These are phyloP conservation scores for Phyto melanocephala DNA, from an alignment of 2,888 invertebrate genomes.

Conservation along the genomic window DNA sequence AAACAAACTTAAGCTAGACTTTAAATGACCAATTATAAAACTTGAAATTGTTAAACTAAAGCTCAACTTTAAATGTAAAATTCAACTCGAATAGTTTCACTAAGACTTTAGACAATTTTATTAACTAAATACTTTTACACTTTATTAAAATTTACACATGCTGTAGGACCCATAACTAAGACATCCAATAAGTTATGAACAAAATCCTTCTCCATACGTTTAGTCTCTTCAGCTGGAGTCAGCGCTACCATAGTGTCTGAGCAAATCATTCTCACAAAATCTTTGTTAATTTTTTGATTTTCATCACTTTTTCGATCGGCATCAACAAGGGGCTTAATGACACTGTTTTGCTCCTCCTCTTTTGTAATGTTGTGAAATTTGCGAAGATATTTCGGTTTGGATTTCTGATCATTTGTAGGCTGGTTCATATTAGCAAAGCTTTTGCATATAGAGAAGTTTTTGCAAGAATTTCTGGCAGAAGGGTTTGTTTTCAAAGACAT, in stretches of 20 bases:
- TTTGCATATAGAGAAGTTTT: neutral
- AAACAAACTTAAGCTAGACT: no score
- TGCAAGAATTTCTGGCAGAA: neutral
- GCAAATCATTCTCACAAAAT: constrained; percentile 39
- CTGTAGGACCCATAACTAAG: neutral
- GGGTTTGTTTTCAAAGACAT: neutral
- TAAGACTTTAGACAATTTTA: no score
- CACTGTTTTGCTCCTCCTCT: neutral
- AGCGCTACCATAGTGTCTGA: constrained; percentile 1
- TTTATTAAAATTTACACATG: neutral
- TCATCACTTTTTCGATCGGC: neutral
- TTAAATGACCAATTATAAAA: no score
- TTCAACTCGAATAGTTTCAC: no score
- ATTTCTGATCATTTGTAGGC: neutral
- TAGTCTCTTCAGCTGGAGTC: neutral
- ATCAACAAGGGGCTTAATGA: constrained; percentile 9
- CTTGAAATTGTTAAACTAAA: no score
- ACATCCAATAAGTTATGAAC: neutral
- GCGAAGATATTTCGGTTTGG: neutral
- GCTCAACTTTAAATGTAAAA: no score
- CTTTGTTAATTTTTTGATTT: neutral
- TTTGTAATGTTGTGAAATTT: neutral
- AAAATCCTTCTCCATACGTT: neutral
- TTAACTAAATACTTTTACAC: neutral
- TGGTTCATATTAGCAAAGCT: neutral